phyloP scores from a whole-genome alignment of 2,797 vertebrate genomes.

The Acestrorhynchus altus region DNA sequence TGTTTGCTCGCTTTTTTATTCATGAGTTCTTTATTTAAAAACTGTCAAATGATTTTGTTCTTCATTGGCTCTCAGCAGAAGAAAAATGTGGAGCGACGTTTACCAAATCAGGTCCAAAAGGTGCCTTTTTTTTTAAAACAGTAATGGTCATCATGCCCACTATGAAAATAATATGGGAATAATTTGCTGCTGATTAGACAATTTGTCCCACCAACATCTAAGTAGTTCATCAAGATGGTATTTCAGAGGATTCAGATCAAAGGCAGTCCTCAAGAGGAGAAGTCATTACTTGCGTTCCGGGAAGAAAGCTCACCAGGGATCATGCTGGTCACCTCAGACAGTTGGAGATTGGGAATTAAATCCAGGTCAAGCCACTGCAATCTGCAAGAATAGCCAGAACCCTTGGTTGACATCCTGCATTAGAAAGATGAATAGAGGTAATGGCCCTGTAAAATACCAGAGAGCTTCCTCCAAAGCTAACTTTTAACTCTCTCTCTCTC shows the following conservation, averaged over 20 bases:
- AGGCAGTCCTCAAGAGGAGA: conserved; percentile 4
- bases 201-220: conserved; percentile 19
- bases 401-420: conserved; percentile 38
- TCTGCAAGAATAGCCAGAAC: conserved; percentile 37
- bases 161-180: not conserved
- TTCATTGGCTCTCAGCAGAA: not conserved
- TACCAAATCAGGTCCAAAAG: not conserved
- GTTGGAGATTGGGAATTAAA: conserved; percentile 28
- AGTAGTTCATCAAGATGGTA: not conserved
- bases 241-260: conserved; percentile 13
- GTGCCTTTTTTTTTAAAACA: too few relatives aligned
- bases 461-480: conserved; percentile 32
- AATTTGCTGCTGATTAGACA: conserved; percentile 2
- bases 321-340: conserved; percentile 25
- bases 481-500: conserved; percentile 37
- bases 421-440: conserved; percentile 49
- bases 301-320: not conserved
- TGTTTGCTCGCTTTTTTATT: not conserved
- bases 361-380: conserved; percentile 44
- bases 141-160: not conserved
- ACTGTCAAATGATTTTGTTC: not conserved
- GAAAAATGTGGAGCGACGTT: not conserved
- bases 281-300: conserved; percentile 6
- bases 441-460: conserved; percentile 41
- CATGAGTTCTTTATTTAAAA: conserved; percentile 1